Evolutionary conservation across 2,888 invertebrate species (phyloP).

Genomic region (Phymatocera aterrima): DNA sequence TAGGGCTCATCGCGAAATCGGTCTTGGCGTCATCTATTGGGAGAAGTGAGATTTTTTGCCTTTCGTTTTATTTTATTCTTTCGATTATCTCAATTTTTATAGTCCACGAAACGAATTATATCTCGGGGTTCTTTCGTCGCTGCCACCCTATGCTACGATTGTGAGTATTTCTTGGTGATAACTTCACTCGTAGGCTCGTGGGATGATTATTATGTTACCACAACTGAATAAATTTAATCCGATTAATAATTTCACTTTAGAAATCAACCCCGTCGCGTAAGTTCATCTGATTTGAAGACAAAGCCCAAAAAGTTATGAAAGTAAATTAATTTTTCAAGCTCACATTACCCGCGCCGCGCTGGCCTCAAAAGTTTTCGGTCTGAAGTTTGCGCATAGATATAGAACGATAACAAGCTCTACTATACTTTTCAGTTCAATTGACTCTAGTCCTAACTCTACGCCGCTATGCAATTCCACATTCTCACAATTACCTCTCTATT

Average conservation of each 20-base stretch:
- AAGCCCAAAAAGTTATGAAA: not conserved
- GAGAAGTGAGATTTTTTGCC: too few species aligned
- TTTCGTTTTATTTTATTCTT: too few species aligned
- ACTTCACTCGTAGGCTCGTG: not conserved
- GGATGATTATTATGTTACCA: not conserved
- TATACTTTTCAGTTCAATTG: conserved; percentile 21
- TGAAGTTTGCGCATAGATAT: not conserved
- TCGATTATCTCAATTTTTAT: not conserved
- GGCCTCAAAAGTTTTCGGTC: not conserved
- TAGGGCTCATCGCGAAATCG: not conserved
- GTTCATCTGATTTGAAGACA: not conserved
- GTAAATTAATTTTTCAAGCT: conserved; percentile 7
- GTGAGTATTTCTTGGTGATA: not conserved
- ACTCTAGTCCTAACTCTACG: not conserved
- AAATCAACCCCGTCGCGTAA: not conserved
- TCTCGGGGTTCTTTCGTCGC: not conserved
- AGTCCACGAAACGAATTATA: not conserved
- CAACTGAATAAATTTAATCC: not conserved
- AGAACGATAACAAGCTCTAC: conserved; percentile 10
- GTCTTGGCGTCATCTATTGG: not conserved
- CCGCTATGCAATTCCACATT: not conserved
- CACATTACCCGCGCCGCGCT: not conserved
- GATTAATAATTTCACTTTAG: not conserved
- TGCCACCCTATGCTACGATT: not conserved
- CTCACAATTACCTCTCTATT: conserved; percentile 16